These are phyloP conservation scores for Xanthorhoe spadicearia DNA, from an alignment of 2,888 invertebrate genomes.

Conservation along the genomic window DNA sequence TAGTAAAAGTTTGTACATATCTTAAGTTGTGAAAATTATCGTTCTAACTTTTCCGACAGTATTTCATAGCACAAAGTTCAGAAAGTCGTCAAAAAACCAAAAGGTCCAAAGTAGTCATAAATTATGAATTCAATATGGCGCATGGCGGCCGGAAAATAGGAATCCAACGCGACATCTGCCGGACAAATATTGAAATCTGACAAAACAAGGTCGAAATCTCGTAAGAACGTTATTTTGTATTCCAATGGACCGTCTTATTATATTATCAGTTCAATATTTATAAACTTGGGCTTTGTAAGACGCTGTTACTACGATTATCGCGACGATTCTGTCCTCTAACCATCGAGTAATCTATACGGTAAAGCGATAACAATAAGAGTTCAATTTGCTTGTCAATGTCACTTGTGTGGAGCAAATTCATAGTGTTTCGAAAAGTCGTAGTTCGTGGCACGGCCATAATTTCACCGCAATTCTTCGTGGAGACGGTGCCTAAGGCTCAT, in stretches of 20 bases:
- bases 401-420: too few relatives aligned
- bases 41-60: too few relatives aligned
- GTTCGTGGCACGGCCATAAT: too few relatives aligned
- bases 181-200: slow-evolving; percentile 20
- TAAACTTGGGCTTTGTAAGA: background rate
- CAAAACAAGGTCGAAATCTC: slow-evolving; percentile 10
- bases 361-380: too few relatives aligned
- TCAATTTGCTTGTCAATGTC: too few relatives aligned
- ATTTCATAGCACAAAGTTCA: background rate
- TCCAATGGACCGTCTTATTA: slow-evolving; percentile 28
- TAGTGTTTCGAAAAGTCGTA: too few relatives aligned
- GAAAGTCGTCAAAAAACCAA: background rate
- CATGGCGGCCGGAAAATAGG: background rate
- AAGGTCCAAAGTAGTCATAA: background rate
- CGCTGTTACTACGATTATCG: background rate
- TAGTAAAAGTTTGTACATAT: too few relatives aligned
- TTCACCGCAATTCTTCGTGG: too few relatives aligned
- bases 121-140: slow-evolving; percentile 2
- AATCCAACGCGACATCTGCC: slow-evolving; percentile 3
- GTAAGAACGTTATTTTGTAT: slow-evolving; percentile 32
- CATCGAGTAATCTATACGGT: too few relatives aligned
- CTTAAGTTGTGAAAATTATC: too few relatives aligned
- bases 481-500: too few relatives aligned
- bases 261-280: slow-evolving; percentile 29
- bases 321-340: too few relatives aligned